phyloP scores from a whole-genome alignment of 2,797 vertebrate genomes.

The Balearica regulorum region DNA sequence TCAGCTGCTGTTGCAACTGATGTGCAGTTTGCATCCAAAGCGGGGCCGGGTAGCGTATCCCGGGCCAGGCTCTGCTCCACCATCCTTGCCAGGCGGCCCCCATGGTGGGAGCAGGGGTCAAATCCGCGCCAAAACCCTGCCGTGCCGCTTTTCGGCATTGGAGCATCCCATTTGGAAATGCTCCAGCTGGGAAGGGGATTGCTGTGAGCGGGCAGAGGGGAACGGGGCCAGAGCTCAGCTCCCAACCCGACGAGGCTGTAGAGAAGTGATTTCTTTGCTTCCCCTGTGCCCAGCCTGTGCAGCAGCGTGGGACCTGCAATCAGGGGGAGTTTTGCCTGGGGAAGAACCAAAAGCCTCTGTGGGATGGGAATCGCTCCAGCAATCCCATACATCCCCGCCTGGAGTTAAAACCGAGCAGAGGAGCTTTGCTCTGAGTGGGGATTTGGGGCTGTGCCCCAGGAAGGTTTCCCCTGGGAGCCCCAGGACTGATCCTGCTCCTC shows the following conservation, averaged over 20 bases:
- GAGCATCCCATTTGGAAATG: fast-evolving
- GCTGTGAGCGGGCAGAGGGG: background rate
- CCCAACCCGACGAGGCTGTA: background rate
- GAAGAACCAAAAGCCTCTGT: background rate
- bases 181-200: background rate
- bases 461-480: background rate
- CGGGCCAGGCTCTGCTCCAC: background rate
- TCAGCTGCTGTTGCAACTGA: conserved; percentile 52
- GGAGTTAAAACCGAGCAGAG: background rate
- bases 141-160: fast-evolving
- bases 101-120: fast-evolving
- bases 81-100: background rate
- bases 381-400: background rate
- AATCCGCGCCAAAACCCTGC: background rate
- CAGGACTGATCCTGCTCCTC: background rate
- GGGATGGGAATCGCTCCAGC: background rate
- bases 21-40: background rate
- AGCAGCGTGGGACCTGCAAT: background rate
- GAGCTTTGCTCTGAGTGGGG: background rate
- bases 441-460: background rate
- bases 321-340: background rate
- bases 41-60: background rate
- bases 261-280: background rate
- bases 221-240: background rate
- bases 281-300: background rate